phyloP scores from a whole-genome alignment of 2,113 vertebrate species.

The Calyptomena viridis region DNA sequence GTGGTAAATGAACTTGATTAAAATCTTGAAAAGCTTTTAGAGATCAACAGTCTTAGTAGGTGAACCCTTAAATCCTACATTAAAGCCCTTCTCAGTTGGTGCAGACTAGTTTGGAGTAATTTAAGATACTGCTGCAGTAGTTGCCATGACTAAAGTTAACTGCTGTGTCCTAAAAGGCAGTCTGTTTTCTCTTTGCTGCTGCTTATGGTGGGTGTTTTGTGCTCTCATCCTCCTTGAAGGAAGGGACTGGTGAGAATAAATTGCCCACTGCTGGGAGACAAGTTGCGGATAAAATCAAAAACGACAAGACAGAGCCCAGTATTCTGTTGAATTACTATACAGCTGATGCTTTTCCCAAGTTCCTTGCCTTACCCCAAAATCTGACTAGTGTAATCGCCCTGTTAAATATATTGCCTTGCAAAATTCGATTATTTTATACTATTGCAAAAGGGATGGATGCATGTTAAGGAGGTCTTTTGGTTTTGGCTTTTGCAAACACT shows the following conservation, averaged over 20 bases:
- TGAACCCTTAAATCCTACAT: neutral
- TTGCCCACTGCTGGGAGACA: neutral
- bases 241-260: neutral
- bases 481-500: neutral
- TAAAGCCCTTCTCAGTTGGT: neutral
- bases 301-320: neutral
- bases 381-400: neutral
- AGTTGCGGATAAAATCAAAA: neutral
- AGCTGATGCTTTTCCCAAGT: neutral
- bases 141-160: neutral
- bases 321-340: neutral
- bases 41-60: neutral
- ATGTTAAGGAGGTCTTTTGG: neutral
- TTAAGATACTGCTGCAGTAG: neutral
- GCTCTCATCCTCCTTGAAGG: neutral
- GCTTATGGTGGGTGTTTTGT: neutral
- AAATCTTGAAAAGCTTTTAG: neutral
- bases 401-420: neutral
- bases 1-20: neutral
- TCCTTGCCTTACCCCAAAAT: neutral
- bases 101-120: neutral
- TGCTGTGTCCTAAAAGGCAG: neutral
- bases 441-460: neutral
- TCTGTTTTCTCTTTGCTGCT: neutral
- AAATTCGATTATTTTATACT: neutral